Evolutionary conservation across 2,888 invertebrate genomes (phyloP).

Genomic region (Hartigia nigra): DNA sequence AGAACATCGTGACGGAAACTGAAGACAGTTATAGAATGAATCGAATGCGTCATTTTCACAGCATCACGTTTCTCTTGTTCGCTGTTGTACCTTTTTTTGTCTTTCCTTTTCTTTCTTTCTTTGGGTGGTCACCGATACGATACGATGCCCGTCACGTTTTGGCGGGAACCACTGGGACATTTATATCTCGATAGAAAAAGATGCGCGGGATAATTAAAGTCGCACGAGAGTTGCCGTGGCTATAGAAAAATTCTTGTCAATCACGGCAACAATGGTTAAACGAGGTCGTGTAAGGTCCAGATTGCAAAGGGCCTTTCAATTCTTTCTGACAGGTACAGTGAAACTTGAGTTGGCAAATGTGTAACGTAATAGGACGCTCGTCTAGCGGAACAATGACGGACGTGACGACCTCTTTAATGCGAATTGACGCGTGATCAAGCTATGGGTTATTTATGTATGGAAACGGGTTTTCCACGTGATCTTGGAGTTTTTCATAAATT

Average conservation of each 20-base stretch:
- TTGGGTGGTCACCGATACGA: background rate
- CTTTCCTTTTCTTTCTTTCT: background rate
- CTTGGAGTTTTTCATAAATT: background rate
- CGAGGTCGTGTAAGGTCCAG: background rate
- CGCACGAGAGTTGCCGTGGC: background rate
- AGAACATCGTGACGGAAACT: background rate
- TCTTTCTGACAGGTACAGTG: background rate
- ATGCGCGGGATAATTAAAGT: background rate
- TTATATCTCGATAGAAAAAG: background rate
- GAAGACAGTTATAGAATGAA: background rate
- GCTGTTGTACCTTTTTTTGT: background rate
- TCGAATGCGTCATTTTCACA: background rate
- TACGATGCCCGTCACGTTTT: background rate
- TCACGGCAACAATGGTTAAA: background rate
- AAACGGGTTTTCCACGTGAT: background rate
- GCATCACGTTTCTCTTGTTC: background rate
- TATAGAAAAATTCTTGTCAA: background rate
- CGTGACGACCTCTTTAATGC: background rate
- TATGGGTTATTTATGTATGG: background rate
- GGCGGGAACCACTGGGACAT: background rate
- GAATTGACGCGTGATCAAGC: background rate
- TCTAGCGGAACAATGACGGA: background rate
- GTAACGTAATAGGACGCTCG: background rate
- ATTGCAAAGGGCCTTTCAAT: background rate
- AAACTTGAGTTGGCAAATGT: background rate